Percentiles rank a stretch among this genome's conserved stretches.
These are phyloP conservation scores for Sarcophaga caerulescens DNA, from an alignment of 2,888 invertebrate species.

Conservation along the genomic window DNA sequence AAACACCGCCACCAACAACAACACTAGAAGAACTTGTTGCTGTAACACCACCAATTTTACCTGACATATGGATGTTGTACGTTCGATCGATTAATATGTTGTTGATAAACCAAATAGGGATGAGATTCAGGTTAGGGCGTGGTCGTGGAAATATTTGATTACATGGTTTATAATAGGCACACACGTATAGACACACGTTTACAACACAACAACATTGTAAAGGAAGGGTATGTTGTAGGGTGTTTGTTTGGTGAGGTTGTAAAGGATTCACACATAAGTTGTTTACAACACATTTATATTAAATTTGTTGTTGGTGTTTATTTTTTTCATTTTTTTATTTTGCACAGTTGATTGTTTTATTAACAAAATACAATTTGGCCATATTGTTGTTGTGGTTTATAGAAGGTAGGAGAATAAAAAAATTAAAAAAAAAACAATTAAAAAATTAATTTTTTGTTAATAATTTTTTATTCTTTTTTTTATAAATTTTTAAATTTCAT, in stretches of 20 bases:
- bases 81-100: not conserved
- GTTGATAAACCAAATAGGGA: not conserved
- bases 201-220: not conserved
- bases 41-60: constrained; percentile 77
- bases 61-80: constrained; percentile 72
- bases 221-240: not conserved
- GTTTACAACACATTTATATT: constrained; percentile 49
- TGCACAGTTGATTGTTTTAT: too few relatives aligned
- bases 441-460: constrained; percentile 13
- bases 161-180: not conserved
- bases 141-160: not conserved
- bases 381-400: constrained; percentile 17
- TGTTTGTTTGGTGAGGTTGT: not conserved
- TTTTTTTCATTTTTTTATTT: not conserved
- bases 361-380: constrained; percentile 11
- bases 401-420: constrained; percentile 21
- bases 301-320: constrained; percentile 21
- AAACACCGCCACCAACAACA: constrained; percentile 71
- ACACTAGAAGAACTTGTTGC: constrained; percentile 61
- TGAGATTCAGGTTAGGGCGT: constrained; percentile 26
- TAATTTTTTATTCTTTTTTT: constrained; percentile 11
- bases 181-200: constrained; percentile 17
- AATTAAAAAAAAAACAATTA: constrained; percentile 40
- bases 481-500: not conserved
- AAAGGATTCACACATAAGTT: too few relatives aligned